These are phyloP conservation scores for Sipha maydis DNA, from an alignment of 2,888 invertebrate species.

Conservation along the genomic window DNA sequence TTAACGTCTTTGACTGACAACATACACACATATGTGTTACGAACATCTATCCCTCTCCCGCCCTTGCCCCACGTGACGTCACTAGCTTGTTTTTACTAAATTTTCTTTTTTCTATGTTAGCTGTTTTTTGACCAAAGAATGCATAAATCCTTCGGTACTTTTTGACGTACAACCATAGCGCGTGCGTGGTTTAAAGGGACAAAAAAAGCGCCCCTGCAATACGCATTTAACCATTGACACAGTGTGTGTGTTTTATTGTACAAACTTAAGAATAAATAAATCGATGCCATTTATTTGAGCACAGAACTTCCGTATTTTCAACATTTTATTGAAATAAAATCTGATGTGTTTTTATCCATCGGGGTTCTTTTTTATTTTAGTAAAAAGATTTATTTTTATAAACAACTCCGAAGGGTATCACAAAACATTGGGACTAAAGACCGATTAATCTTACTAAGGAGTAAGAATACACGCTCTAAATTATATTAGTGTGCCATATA, in stretches of 20 bases:
- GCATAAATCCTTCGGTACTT: slow-evolving; percentile 30
- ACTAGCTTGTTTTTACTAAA: background rate
- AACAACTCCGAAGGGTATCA: slow-evolving; percentile 5
- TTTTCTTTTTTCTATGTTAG: background rate
- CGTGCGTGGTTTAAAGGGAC: background rate
- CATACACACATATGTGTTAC: background rate
- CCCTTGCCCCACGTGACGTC: background rate
- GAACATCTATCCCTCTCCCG: background rate
- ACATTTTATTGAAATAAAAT: slow-evolving; percentile 42
- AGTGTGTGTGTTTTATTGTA: background rate
- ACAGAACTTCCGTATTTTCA: slow-evolving; percentile 26
- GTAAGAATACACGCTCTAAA: background rate
- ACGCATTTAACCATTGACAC: background rate
- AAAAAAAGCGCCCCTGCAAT: slow-evolving; percentile 20
- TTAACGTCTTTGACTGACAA: background rate
- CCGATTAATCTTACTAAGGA: background rate
- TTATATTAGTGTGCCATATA: slow-evolving; percentile 6
- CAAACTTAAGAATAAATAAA: slow-evolving; percentile 52
- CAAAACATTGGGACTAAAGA: background rate
- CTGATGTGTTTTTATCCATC: background rate
- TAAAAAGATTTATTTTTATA: slow-evolving; percentile 36
- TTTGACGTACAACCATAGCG: background rate
- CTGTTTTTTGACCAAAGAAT: background rate
- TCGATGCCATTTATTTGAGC: slow-evolving; percentile 27
- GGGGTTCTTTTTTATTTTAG: background rate